Evolutionary conservation across 2,797 vertebrate species (phyloP).

Genomic region (Lagorchestes hirsutus): DNA sequence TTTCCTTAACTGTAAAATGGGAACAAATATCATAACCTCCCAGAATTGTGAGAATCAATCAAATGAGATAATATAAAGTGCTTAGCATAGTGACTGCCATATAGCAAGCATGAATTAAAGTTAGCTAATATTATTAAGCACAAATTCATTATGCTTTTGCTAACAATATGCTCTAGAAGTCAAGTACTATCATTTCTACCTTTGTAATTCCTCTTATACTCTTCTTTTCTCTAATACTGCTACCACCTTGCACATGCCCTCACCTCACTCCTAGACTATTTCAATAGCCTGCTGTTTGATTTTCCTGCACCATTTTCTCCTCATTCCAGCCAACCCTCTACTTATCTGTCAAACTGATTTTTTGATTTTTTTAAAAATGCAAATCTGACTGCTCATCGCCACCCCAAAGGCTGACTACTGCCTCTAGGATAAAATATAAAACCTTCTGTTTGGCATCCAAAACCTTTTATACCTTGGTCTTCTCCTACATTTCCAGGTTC

Average conservation of each 20-base stretch:
- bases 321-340: background rate
- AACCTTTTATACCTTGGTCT: background rate
- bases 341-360: background rate
- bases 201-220: background rate
- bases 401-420: background rate
- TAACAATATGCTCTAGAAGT: background rate
- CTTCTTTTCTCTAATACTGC: background rate
- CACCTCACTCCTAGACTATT: background rate
- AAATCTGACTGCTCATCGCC: background rate
- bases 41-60: too few relatives aligned
- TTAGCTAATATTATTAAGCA: background rate
- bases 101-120: background rate
- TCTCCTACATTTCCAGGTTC: background rate
- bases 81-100: too few relatives aligned
- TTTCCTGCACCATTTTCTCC: background rate
- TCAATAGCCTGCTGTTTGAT: background rate
- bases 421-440: background rate
- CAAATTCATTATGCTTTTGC: background rate
- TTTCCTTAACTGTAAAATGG: too few relatives aligned
- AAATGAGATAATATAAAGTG: too few relatives aligned
- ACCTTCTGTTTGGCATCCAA: background rate
- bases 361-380: background rate
- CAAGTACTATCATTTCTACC: background rate
- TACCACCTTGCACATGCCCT: background rate
- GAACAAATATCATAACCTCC: too few relatives aligned